These are phyloP conservation scores for Climacteris rufus DNA, from an alignment of 2,113 vertebrate genomes.

Conservation along the genomic window DNA sequence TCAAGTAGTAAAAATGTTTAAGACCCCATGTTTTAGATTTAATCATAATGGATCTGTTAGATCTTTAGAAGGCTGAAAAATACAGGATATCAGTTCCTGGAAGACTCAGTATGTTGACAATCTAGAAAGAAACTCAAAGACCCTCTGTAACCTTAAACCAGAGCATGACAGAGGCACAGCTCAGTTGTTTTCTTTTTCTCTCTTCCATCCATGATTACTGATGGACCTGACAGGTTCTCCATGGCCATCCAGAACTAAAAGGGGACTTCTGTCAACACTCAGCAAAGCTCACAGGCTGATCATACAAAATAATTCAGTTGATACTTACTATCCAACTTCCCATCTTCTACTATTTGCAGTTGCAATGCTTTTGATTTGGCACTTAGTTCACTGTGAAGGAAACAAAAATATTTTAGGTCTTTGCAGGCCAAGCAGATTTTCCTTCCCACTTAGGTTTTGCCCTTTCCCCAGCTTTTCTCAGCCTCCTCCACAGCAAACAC, in stretches of 20 bases:
- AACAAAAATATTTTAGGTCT: not conserved
- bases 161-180: not conserved
- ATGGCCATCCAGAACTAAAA: not conserved
- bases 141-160: not conserved
- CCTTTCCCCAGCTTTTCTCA: not conserved
- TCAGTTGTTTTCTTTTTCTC: not conserved
- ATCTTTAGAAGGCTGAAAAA: not conserved
- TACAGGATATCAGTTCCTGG: not conserved
- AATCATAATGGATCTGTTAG: not conserved
- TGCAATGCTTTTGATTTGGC: constrained; percentile 89
- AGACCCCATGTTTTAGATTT: not conserved
- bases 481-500: not conserved
- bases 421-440: not conserved
- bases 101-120: not conserved
- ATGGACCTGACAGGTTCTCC: not conserved
- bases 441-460: not conserved
- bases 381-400: constrained; percentile 85
- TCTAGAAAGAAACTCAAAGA: not conserved
- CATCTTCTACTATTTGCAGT: constrained; percentile 80
- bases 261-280: not conserved
- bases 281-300: not conserved
- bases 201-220: not conserved
- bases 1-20: not conserved
- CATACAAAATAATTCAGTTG: not conserved
- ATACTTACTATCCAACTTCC: constrained; percentile 78